phyloP scores from a whole-genome alignment of 1,140 invertebrate species.

The Camponotus pennsylvanicus region DNA sequence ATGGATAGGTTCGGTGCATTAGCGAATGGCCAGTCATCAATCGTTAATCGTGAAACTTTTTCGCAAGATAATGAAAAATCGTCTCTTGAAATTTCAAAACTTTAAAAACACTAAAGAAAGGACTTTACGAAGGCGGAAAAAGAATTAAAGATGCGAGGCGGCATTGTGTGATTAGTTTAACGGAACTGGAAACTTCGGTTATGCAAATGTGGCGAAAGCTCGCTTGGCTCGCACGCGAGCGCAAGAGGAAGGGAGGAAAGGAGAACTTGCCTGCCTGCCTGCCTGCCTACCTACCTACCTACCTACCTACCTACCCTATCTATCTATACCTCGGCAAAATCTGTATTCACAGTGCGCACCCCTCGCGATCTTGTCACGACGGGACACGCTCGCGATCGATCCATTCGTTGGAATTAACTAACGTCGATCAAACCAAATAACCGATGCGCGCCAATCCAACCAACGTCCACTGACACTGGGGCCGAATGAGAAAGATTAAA shows the following conservation, averaged over 20 bases:
- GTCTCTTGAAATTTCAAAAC: constrained; percentile 20
- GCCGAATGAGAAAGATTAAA: constrained; percentile 68
- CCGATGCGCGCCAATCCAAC: constrained; percentile 16
- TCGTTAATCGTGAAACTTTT: constrained; percentile 15
- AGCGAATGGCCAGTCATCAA: not conserved
- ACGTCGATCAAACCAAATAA: constrained; percentile 66
- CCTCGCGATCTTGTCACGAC: constrained; percentile 50
- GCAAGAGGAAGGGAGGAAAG: not conserved
- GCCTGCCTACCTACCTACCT: not conserved
- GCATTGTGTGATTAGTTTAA: constrained; percentile 45
- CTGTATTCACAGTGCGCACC: constrained; percentile 46
- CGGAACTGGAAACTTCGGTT: constrained; percentile 57
- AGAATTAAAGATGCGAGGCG: constrained; percentile 53
- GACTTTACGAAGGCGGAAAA: not conserved
- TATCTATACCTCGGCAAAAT: not conserved
- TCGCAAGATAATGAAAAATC: constrained; percentile 20
- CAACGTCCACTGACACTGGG: constrained; percentile 48
- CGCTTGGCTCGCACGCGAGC: constrained; percentile 18
- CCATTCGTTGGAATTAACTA: constrained; percentile 64
- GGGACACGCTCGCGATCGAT: constrained; percentile 59
- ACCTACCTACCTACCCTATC: not conserved
- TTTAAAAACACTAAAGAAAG: constrained; percentile 9
- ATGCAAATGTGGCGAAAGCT: constrained; percentile 50
- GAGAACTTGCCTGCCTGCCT: not conserved
- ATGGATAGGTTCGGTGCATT: not conserved